Evolutionary conservation across 1,140 invertebrate species (phyloP).

Genomic region (Drosophila mayri): DNA sequence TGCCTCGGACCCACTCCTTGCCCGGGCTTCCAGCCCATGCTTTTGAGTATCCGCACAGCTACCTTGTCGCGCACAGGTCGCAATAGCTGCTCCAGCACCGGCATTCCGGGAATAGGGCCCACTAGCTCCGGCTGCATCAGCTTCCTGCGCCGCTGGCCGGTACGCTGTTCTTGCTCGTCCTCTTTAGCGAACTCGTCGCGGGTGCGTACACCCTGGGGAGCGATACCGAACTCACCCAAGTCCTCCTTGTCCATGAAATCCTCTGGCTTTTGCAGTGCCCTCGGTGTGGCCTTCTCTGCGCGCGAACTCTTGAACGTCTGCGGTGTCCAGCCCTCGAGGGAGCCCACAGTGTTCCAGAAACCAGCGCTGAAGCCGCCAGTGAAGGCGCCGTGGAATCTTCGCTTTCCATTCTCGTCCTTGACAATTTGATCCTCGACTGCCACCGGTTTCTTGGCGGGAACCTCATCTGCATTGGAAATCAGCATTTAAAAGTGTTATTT

Average conservation of each 20-base stretch:
- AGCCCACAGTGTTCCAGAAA: constrained; percentile 98
- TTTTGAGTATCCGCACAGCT: constrained; percentile 93
- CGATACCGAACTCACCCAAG: constrained; percentile 97
- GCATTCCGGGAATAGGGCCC: constrained; percentile 91
- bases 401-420: constrained; percentile 94
- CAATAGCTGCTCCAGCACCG: constrained; percentile 92
- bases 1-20: constrained; percentile 94
- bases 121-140: constrained; percentile 85
- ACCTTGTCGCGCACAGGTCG: constrained; percentile 93
- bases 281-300: constrained; percentile 87
- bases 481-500: constrained; percentile 6
- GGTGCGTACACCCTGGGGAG: constrained; percentile 92
- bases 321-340: constrained; percentile 97
- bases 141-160: constrained; percentile 82
- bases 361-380: constrained; percentile 99
- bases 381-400: constrained; percentile 99
- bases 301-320: constrained; percentile 96
- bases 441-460: constrained; percentile 92
- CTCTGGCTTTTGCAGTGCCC: constrained; percentile 89
- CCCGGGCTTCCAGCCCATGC: constrained; percentile 96
- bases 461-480: constrained; percentile 87
- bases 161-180: constrained; percentile 85
- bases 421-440: constrained; percentile 96
- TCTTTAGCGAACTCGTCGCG: constrained; percentile 89
- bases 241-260: constrained; percentile 99